phyloP scores from a whole-genome alignment of 2,797 vertebrate genomes.

The Rhynchonycteris naso region DNA sequence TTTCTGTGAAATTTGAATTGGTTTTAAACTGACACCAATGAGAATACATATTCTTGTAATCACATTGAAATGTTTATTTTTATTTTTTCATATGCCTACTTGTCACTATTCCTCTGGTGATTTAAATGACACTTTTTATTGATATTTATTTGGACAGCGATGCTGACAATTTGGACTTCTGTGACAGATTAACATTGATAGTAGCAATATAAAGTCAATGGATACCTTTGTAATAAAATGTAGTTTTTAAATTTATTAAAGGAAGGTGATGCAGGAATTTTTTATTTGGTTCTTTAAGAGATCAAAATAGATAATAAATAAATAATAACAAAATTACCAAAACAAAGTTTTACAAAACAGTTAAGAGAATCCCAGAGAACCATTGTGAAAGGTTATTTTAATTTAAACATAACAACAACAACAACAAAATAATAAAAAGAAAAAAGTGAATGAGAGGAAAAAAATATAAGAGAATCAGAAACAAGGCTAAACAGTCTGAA shows the following conservation, averaged over 20 bases:
- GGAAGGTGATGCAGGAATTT: neutral
- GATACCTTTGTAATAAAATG: constrained; percentile 10
- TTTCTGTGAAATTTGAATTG: constrained; percentile 9
- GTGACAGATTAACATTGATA: neutral
- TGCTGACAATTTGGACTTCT: constrained; percentile 30
- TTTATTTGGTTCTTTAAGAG: neutral
- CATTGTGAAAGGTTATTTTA: neutral
- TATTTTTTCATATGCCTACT: neutral
- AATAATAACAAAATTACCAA: neutral
- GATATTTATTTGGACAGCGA: constrained; percentile 34
- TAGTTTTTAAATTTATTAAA: constrained; percentile 32
- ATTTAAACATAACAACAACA: neutral
- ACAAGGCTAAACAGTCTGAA: neutral
- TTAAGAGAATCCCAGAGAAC: neutral
- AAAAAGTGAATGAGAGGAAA: neutral
- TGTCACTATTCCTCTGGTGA: neutral
- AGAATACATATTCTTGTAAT: neutral
- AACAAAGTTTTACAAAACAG: neutral
- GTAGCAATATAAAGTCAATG: neutral
- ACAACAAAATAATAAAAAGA: constrained; percentile 7
- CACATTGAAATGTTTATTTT: constrained; percentile 25
- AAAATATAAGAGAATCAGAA: constrained; percentile 1
- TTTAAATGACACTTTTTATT: constrained; percentile 13
- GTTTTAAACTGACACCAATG: constrained; percentile 5
- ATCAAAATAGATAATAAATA: constrained; percentile 19